Evolutionary conservation across 2,888 invertebrate genomes (phyloP).

Genomic region (Melanargia galathea): DNA sequence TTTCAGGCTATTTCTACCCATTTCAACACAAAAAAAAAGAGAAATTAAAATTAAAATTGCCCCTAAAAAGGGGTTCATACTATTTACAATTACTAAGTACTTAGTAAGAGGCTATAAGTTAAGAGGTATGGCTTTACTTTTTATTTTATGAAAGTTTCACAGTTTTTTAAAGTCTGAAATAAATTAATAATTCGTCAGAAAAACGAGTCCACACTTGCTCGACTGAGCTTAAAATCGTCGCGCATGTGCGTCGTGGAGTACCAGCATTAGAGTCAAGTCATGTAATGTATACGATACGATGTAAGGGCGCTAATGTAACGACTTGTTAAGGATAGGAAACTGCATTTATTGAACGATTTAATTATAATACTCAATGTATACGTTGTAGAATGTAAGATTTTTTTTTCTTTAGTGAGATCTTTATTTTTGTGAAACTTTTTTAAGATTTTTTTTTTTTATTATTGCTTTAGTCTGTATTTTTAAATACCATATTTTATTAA

Average conservation of each 20-base stretch:
- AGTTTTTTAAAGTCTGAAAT: too few species aligned
- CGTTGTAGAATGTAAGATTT: slow-evolving; percentile 72
- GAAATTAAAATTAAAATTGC: too few species aligned
- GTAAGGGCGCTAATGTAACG: slow-evolving; percentile 64
- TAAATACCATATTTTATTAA: slow-evolving; percentile 51
- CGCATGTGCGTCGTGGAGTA: slow-evolving; percentile 3
- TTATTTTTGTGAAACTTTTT: slow-evolving; percentile 58
- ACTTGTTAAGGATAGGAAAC: slow-evolving; percentile 68
- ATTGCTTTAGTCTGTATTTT: slow-evolving; percentile 57
- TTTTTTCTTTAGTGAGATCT: slow-evolving; percentile 73
- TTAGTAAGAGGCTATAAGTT: too few species aligned
- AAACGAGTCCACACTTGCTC: neutral
- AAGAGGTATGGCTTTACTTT: too few species aligned
- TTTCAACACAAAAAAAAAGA: too few species aligned
- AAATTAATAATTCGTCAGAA: too few species aligned
- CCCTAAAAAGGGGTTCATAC: too few species aligned
- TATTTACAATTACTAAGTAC: too few species aligned
- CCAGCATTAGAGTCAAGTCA: slow-evolving; percentile 55
- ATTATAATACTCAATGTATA: slow-evolving; percentile 80
- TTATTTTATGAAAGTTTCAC: too few species aligned
- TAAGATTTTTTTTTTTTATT: slow-evolving; percentile 53
- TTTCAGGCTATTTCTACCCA: too few species aligned
- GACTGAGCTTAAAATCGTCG: neutral
- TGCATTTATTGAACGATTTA: slow-evolving; percentile 77
- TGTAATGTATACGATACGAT: slow-evolving; percentile 77